These are phyloP conservation scores for Chamaea fasciata DNA, from an alignment of 2,113 vertebrate species.

Conservation along the genomic window DNA sequence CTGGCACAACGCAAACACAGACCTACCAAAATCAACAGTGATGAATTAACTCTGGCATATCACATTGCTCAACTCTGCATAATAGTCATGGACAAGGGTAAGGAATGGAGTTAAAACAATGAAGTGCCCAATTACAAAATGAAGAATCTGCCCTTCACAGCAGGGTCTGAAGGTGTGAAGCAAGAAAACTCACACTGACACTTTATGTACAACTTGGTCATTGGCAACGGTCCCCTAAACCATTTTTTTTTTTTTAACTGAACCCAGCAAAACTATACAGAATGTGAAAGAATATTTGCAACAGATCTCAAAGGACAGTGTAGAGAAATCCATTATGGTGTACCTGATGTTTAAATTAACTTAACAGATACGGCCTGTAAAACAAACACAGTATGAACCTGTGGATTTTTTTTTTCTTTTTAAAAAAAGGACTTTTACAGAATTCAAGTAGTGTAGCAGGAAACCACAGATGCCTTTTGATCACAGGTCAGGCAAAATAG, in stretches of 20 bases:
- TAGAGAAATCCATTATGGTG: conserved; percentile 58
- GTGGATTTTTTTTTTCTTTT: conserved; percentile 43
- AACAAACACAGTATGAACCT: conserved; percentile 66
- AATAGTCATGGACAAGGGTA: not conserved
- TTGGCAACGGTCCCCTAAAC: conserved; percentile 58
- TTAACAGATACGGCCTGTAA: conserved; percentile 58
- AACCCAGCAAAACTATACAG: conserved; percentile 66
- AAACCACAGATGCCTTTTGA: conserved; percentile 65
- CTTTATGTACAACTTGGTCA: conserved; percentile 57
- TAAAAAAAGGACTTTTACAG: conserved; percentile 66
- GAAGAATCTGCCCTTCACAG: conserved; percentile 1
- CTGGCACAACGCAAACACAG: conserved; percentile 17
- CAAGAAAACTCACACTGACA: conserved; percentile 51
- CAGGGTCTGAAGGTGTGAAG: not conserved
- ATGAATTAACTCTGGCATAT: not conserved
- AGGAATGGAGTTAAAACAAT: not conserved
- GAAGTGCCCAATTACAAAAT: conserved; percentile 31
- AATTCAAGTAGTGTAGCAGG: conserved; percentile 79
- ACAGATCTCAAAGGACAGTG: conserved; percentile 59
- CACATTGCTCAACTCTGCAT: not conserved
- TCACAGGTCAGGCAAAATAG: conserved; percentile 60
- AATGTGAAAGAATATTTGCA: conserved; percentile 66
- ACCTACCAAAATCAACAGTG: not conserved
- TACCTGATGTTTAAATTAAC: conserved; percentile 64
- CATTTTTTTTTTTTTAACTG: not conserved